Base-by-base conservation (phyloP, 2,888 invertebrate genomes). In the Protonemura montana region DNA sequence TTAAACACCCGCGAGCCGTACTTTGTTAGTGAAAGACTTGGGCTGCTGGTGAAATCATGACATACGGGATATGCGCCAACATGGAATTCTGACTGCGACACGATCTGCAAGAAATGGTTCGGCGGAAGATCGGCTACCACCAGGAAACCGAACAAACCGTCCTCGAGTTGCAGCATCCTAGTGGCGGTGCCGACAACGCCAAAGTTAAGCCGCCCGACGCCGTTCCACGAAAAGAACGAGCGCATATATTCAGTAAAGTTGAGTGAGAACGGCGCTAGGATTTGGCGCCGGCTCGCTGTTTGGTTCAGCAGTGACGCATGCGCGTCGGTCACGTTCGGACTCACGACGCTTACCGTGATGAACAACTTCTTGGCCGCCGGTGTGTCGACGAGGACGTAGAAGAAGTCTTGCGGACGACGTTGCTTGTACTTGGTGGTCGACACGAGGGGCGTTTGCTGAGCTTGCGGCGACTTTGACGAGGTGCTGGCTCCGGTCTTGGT, bases 151-250 rank as follows among this genome's bases (percentile, higher is more conserved):
- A 27, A 7, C 13, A 85, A n/a, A 26, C 85, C 85, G 41, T 86
- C 86, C 13, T n/a, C 29, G 26, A 86, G 83, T 25, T 86, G 86
- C 3, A 86, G 25, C 81, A 86, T 30, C 10, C 28, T 29, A 16
- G 86, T 25, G 1, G n/a, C 42, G 42, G 76, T 85, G 0, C 86
- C 86, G n/a, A 27, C 29, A 2, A 42, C 80, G 27, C n/a, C 30
- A 25, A 86, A 35, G 35, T 35, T 3, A 10, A 6, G 10, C 3
- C 35, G 35, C 35, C 35, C 35, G 5, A 35, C 35, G 35, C 5
- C 35, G n/a, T n/a, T n/a, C 35, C 35, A 35, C 35, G 35, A 10
- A 10, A 35, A 35, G 10, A 3, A 35, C 5, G 35, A 35, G 35
- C 35, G 3, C 35, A 10, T 35, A 10, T 35, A 10, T 35, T 35